These are phyloP conservation scores for Glossophaga mutica DNA, from an alignment of 2,797 vertebrate species.

Conservation along the genomic window DNA sequence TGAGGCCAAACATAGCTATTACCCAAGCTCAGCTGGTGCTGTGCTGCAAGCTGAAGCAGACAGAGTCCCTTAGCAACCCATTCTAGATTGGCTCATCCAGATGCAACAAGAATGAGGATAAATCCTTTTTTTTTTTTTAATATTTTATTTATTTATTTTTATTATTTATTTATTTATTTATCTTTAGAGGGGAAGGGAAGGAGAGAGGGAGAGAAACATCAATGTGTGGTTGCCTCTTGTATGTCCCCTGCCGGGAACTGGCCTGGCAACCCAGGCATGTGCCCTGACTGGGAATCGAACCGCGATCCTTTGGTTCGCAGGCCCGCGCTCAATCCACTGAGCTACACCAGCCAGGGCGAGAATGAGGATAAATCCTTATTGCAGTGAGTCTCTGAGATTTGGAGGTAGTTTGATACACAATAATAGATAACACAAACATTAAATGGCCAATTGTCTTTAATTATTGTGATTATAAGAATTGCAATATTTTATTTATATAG, in stretches of 20 bases:
- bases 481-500: not conserved
- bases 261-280: too few relatives aligned
- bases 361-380: not conserved
- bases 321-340: too few relatives aligned
- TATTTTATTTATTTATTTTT: too few relatives aligned
- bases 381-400: accelerated
- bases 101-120: not conserved
- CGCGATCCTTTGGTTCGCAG: too few relatives aligned
- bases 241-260: too few relatives aligned
- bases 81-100: not conserved
- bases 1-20: not conserved
- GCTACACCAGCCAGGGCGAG: too few relatives aligned
- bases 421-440: not conserved
- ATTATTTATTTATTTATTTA: too few relatives aligned
- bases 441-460: not conserved
- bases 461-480: not conserved
- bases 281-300: too few relatives aligned
- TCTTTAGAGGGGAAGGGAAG: too few relatives aligned
- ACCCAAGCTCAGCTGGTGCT: not conserved
- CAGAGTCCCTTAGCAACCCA: accelerated
- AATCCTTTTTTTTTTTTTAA: too few relatives aligned
- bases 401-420: not conserved
- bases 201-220: too few relatives aligned
- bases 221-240: too few relatives aligned
- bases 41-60: not conserved